Evolutionary conservation across 2,113 vertebrate genomes (phyloP), one percentile per base, ranked within the genome.

Genomic region (Pheucticus melanocephalus): DNA sequence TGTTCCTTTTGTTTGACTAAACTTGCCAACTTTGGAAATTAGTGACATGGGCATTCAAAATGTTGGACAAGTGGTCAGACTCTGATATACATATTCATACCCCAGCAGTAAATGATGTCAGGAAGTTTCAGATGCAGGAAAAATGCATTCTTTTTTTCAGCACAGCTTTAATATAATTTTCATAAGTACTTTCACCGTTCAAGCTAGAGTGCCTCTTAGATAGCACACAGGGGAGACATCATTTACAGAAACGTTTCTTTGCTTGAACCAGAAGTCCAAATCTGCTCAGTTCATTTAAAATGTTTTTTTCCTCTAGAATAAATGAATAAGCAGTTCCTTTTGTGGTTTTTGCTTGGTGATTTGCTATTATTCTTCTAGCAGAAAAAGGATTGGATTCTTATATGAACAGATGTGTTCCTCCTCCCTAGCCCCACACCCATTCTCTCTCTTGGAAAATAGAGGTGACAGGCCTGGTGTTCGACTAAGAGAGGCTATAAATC

Each of bases 201-300:
- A 11, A 89, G 94, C 86, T 77, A 88, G 85, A 18, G 66, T 25
- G 69, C 91, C 95, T 94, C 94, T 71, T 45, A 45, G 94, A 97
- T 7, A 72, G 95, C 84, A 75, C 97, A 61, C 97, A 18, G n/a
- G 96, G 97, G 98, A 97, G 84, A 33, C 84, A 97, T 97, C 71
- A 78, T 94, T 97, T 95, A 94, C 88, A 94, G 76, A 94, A 95
- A 96, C 27, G 86, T 83, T 97, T 92, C 92, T 96, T 88, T 92
- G 95, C 96, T 92, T 66, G 11, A 95, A 95, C 92, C 47, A 86
- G 51, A 96, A 97, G 94, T 94, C 82, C 88, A 93, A 40, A 96
- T 95, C 94, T 96, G 89, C 90, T 97, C 85, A 56, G 82, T 97
- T 95, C 61, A 92, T 97, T 96, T 73, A 66, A 92, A 89, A 70